Evolutionary conservation across 2,113 vertebrate genomes (phyloP).

Genomic region (Halichoeres trimaculatus): DNA sequence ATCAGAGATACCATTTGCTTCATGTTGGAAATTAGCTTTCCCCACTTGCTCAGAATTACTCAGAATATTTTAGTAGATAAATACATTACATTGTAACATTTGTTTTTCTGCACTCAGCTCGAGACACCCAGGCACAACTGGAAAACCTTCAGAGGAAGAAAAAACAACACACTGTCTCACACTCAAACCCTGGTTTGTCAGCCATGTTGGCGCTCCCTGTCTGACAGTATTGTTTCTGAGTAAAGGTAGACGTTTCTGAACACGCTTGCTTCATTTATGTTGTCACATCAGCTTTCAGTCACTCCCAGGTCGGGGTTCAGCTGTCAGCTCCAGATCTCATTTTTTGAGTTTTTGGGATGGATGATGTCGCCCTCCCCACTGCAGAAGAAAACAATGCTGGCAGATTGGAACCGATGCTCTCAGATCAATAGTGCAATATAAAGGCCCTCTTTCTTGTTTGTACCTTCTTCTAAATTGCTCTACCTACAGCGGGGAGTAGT

Average conservation of each 20-base stretch:
- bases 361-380: conserved; percentile 4
- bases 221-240: conserved; percentile 26
- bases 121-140: not conserved
- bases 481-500: conserved; percentile 30
- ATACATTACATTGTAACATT: conserved; percentile 46
- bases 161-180: conserved; percentile 34
- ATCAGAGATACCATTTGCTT: conserved; percentile 63
- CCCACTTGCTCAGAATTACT: conserved; percentile 24
- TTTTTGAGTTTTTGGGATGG: conserved; percentile 49
- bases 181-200: conserved; percentile 54
- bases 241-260: conserved; percentile 19
- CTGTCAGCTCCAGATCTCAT: conserved; percentile 58
- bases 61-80: conserved; percentile 49
- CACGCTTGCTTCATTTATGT: conserved; percentile 6
- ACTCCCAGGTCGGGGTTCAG: conserved; percentile 35
- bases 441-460: conserved; percentile 41
- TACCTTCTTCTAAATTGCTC: conserved; percentile 56
- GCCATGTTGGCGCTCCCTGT: conserved; percentile 26
- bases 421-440: conserved; percentile 61
- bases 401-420: conserved; percentile 61
- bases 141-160: conserved; percentile 37
- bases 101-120: conserved; percentile 47
- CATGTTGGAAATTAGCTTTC: conserved; percentile 35
- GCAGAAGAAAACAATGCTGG: conserved; percentile 32
- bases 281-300: conserved; percentile 33